phyloP scores from a whole-genome alignment of 2,797 vertebrate genomes.

The Muscicapa comitata region DNA sequence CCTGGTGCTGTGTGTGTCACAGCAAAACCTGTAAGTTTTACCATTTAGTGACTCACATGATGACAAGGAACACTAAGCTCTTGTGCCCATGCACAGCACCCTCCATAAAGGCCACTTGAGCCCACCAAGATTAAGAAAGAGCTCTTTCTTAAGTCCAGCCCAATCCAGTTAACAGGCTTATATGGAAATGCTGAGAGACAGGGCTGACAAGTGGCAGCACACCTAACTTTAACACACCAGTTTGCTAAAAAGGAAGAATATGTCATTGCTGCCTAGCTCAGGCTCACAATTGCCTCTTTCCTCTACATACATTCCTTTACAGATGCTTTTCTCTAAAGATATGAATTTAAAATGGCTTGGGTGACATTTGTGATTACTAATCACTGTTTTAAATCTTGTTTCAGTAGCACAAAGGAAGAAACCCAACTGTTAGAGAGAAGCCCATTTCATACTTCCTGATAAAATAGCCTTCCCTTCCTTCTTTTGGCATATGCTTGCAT shows the following conservation, averaged over 20 bases:
- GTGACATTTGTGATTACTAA: neutral
- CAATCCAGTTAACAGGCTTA: conserved; percentile 52
- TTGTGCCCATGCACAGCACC: neutral
- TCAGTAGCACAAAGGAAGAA: neutral
- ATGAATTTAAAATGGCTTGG: neutral
- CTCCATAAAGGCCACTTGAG: conserved; percentile 21
- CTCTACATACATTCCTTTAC: neutral
- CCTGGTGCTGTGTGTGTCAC: neutral
- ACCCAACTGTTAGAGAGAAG: neutral
- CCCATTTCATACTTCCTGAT: neutral
- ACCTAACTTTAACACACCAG: neutral
- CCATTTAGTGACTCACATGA: neutral
- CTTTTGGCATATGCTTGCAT: neutral
- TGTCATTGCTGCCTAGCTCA: neutral
- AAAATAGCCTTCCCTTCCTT: neutral
- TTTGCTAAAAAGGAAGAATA: neutral
- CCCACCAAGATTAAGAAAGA: conserved; percentile 23
- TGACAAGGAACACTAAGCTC: neutral
- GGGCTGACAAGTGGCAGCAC: neutral
- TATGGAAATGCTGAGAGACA: neutral
- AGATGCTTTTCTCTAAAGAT: neutral
- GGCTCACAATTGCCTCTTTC: neutral
- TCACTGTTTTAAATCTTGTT: neutral
- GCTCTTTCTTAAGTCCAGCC: neutral
- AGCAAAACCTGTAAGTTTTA: neutral